Base-by-base conservation (phyloP, 1,140 invertebrate genomes). In the Drosophila aff. region DNA sequence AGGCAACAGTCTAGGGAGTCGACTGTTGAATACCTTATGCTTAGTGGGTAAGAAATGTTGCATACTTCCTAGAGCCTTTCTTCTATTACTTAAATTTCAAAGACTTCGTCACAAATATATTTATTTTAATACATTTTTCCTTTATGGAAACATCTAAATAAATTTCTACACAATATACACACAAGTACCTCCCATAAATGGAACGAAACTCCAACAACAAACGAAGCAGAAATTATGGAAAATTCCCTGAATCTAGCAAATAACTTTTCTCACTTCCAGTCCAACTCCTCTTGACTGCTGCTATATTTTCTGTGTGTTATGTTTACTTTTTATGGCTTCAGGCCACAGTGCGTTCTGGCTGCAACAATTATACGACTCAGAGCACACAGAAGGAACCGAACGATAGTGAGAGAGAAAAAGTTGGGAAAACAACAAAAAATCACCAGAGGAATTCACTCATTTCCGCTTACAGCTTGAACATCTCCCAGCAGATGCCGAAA, bases 221-320 rank as follows among this genome's bases (percentile, higher is more conserved):
- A 78, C 82, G 63, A 81, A 82, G 82, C 79, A 75, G 79, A 85
- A 85, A 87, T 89, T 83, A 87, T 87, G 84, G 86, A 76, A 87
- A 87, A 81, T 87, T 87, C 84, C 84, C 76, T 87, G 83, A 87
- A 87, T 89, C 89, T 87, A 83, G 83, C 83, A 89, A 89, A 87
- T 89, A 87, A 84, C 76, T 89, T 89, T 89, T 81, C 82, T 82
- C 58, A 59, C 66, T 66, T 61, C 43, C 33, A 46, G 36, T 62
- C 18, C 52, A 53, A 43, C 55, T 49, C 41, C 52, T 60, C 52
- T 49, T n/a, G n/a, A 40, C 31, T 7, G 55, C 40, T 52, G n/a
- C 47, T 49, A 49, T 49, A 49, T 64, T 52, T 64, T 52, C 9
- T 72, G 63, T 84, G 57, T 82, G 52, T 82, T 77, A 69, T 89